Percentiles rank a stretch among this genome's conserved stretches.
Conservation (phyloP, 2,888 invertebrate genomes). For the Cerastoderma edule region DNA sequence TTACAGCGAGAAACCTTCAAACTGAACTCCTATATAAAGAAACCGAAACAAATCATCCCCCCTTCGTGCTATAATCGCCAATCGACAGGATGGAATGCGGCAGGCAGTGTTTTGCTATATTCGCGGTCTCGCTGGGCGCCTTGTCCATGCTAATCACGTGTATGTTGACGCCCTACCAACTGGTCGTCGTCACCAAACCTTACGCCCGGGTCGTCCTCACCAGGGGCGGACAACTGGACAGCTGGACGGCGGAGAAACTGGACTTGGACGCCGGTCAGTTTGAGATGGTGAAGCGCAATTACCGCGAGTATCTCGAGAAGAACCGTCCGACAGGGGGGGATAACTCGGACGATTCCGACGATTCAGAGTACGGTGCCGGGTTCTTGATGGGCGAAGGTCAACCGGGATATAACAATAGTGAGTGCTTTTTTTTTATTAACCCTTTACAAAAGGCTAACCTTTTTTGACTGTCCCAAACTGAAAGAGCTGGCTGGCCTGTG, state of each 20-base stretch:
- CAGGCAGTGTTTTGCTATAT: conserved; percentile 16
- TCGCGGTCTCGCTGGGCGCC: conserved; percentile 19
- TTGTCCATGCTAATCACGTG: conserved; percentile 20
- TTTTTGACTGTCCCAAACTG: too few species aligned
- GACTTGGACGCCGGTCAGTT: conserved; percentile 17
- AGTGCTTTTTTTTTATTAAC: too few species aligned
- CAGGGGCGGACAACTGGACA: conserved; percentile 27
- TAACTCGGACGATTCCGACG: not conserved
- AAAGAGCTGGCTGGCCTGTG: too few species aligned
- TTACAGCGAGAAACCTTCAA: too few species aligned
- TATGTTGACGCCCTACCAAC: conserved; percentile 19
- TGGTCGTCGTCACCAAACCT: conserved; percentile 41
- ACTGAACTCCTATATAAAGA: too few species aligned
- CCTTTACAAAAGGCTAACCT: too few species aligned
- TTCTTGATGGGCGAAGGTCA: too few species aligned
- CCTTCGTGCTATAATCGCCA: too few species aligned
- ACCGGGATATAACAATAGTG: too few species aligned
- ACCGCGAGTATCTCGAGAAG: conserved; percentile 16
- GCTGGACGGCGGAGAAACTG: conserved; percentile 33
- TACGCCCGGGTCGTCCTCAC: conserved; percentile 30
- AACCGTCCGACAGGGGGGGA: not conserved
- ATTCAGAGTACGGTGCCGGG: not conserved
- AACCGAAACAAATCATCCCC: too few species aligned
- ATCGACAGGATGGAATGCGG: conserved; percentile 33
- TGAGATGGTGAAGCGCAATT: conserved; percentile 24